phyloP scores from a whole-genome alignment of 2,113 vertebrate genomes.

The Herpailurus yagouaroundi region DNA sequence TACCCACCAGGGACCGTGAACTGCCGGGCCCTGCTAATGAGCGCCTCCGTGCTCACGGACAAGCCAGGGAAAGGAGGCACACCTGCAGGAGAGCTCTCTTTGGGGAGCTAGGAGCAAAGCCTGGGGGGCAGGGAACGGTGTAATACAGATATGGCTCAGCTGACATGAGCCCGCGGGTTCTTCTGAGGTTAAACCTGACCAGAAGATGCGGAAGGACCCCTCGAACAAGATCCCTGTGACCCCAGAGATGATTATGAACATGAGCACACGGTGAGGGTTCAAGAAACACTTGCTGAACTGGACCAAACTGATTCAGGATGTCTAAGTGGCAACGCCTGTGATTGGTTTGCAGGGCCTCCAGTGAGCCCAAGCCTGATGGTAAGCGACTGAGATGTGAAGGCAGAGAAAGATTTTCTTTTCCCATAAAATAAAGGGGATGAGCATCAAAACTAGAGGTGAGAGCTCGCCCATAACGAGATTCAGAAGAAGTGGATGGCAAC shows the following conservation, averaged over 20 bases:
- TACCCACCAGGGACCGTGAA: neutral
- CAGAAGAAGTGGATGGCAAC: neutral
- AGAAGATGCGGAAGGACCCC: neutral
- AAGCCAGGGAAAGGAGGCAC: fast-evolving
- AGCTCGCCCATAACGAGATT: neutral
- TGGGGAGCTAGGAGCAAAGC: neutral
- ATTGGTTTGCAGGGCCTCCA: neutral
- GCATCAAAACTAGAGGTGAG: neutral
- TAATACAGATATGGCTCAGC: fast-evolving
- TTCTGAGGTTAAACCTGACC: neutral
- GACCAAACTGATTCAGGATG: neutral
- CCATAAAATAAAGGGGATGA: neutral
- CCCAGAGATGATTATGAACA: neutral
- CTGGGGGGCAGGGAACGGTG: neutral
- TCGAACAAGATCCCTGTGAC: neutral
- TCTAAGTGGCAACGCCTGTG: neutral
- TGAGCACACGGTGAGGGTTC: neutral
- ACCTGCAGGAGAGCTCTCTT: neutral
- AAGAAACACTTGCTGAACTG: neutral
- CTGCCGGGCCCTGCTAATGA: neutral
- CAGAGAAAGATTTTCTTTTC: neutral
- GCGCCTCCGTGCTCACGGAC: neutral
- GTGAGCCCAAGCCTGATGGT: neutral
- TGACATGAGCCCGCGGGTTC: neutral
- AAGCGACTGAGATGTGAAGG: neutral